Conservation (phyloP, 2,888 invertebrate genomes). For the Taphrorychus bicolor region DNA sequence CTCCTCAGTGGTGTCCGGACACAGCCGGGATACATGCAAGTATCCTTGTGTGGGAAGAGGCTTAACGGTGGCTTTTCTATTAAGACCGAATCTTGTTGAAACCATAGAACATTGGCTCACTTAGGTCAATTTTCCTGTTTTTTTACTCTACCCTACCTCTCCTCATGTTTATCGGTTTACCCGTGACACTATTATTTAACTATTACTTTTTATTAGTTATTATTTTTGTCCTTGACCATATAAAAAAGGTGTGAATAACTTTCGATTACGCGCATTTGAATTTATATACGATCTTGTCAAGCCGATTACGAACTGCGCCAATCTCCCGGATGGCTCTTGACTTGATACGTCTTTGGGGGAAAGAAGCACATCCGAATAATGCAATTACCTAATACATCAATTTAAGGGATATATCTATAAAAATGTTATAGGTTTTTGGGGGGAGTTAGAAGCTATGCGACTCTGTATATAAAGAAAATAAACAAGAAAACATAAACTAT, state of each 20-base stretch:
- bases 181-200: too few species aligned
- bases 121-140: too few species aligned
- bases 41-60: neutral
- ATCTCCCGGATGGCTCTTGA: conserved; percentile 50
- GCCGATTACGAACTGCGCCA: conserved; percentile 56
- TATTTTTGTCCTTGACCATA: neutral
- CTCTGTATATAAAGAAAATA: neutral
- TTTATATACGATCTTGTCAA: conserved; percentile 57
- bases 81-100: too few species aligned
- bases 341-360: conserved; percentile 49
- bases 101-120: too few species aligned
- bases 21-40: neutral
- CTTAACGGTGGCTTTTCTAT: neutral
- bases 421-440: conserved; percentile 8
- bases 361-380: conserved; percentile 36
- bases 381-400: conserved; percentile 23
- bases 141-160: too few species aligned
- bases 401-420: neutral
- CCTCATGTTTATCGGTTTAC: too few species aligned
- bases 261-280: conserved; percentile 54
- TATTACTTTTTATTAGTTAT: too few species aligned
- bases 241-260: conserved; percentile 14
- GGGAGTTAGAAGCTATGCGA: neutral
- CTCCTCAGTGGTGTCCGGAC: neutral
- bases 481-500: conserved; percentile 10